Percentiles rank a stretch among this genome's conserved stretches.
Conservation (phyloP, 2,888 invertebrate species). For the Lasioglossum vierecki region DNA sequence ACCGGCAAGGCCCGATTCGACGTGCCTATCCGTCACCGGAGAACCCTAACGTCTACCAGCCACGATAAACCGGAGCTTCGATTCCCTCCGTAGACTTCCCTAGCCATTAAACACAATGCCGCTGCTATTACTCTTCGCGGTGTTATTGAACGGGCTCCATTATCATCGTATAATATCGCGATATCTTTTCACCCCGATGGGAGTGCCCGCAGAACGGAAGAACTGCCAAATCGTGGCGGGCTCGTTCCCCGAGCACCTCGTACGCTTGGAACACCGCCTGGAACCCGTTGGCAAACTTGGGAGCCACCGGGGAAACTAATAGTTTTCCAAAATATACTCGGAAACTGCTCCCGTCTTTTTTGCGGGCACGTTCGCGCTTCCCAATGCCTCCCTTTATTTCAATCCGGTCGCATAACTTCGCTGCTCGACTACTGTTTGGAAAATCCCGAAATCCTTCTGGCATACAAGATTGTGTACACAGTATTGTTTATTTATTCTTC, state of each 20-base stretch:
- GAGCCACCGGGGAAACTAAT: slow-evolving; percentile 27
- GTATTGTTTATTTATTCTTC: not conserved
- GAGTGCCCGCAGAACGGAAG: slow-evolving; percentile 62
- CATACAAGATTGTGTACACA: not conserved
- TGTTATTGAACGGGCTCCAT: slow-evolving; percentile 74
- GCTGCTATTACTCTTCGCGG: slow-evolving; percentile 74
- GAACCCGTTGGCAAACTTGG: slow-evolving; percentile 55
- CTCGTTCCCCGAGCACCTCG: slow-evolving; percentile 47
- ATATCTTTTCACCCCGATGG: slow-evolving; percentile 72
- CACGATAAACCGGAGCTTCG: slow-evolving; percentile 67
- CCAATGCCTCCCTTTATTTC: not conserved
- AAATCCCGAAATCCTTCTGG: not conserved
- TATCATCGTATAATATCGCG: slow-evolving; percentile 76
- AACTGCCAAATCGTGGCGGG: slow-evolving; percentile 67
- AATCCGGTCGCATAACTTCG: not conserved
- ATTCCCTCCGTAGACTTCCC: slow-evolving; percentile 71
- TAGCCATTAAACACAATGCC: slow-evolving; percentile 75
- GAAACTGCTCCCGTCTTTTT: not conserved
- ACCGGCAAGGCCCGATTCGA: slow-evolving; percentile 64
- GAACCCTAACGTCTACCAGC: slow-evolving; percentile 64
- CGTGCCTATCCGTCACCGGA: slow-evolving; percentile 71
- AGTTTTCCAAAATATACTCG: slow-evolving; percentile 43
- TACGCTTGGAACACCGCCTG: slow-evolving; percentile 62
- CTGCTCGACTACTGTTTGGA: not conserved
- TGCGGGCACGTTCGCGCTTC: not conserved